Evolutionary conservation across 2,888 invertebrate genomes (phyloP).

Genomic region (Invenusta paracnida): DNA sequence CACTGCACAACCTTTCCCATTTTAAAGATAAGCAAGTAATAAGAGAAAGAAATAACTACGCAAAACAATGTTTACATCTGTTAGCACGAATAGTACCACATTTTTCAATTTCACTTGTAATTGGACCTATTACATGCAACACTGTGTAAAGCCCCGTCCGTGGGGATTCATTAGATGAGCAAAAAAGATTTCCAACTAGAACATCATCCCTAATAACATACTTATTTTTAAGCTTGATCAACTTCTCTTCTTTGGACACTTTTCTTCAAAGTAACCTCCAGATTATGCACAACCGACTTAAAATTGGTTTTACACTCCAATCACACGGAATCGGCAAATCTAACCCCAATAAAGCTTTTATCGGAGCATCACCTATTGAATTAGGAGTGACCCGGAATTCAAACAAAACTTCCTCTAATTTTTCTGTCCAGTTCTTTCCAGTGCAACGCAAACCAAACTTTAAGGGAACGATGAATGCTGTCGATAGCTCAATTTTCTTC

Average conservation of each 20-base stretch:
- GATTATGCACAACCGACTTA: background rate
- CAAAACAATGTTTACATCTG: constrained; percentile 15
- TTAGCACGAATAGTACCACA: constrained; percentile 19
- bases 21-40: background rate
- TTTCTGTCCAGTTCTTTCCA: background rate
- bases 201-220: background rate
- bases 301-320: background rate
- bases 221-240: background rate
- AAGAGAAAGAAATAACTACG: background rate
- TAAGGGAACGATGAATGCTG: background rate
- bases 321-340: background rate
- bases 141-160: background rate
- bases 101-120: background rate
- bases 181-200: background rate
- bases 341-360: background rate
- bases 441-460: too few species aligned
- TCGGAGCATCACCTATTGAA: background rate
- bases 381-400: background rate
- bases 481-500: background rate
- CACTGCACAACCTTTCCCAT: background rate
- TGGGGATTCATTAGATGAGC: background rate
- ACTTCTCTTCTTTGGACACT: background rate
- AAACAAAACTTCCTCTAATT: background rate
- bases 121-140: background rate
- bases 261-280: background rate